Evolutionary conservation across 2,113 vertebrate genomes (phyloP).

Genomic region (Picathartes gymnocephalus): DNA sequence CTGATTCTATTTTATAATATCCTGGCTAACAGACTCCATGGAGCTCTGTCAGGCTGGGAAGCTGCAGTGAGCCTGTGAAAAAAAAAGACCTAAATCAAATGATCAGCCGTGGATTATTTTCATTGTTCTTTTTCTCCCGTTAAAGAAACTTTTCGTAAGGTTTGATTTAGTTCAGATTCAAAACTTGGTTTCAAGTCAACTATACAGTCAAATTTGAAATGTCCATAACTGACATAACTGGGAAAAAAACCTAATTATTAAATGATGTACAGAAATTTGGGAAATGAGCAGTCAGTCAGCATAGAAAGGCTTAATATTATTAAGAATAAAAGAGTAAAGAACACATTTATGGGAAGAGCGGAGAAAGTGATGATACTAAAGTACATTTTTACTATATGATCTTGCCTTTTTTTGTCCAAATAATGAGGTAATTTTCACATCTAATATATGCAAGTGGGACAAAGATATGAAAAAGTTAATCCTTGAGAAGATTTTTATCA

Average conservation of each 20-base stretch:
- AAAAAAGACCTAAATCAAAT: neutral
- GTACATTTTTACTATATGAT: neutral
- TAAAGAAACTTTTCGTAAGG: neutral
- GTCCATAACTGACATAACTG: neutral
- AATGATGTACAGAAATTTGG: neutral
- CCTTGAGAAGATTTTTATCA: slow-evolving; percentile 13
- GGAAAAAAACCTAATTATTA: neutral
- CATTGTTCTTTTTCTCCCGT: neutral
- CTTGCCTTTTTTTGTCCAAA: neutral
- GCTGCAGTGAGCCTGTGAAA: neutral
- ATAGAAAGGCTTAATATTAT: neutral
- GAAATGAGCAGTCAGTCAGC: neutral
- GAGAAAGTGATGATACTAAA: neutral
- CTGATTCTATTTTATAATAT: neutral
- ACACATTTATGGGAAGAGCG: neutral
- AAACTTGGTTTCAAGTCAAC: neutral
- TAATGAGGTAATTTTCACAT: neutral
- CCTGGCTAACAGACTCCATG: neutral
- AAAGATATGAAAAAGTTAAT: neutral
- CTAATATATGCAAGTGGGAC: slow-evolving; percentile 2
- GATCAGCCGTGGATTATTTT: neutral
- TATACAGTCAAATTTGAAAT: neutral
- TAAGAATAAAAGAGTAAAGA: neutral
- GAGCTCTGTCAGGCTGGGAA: neutral
- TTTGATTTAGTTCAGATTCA: neutral